Base-by-base conservation (phyloP, 2,888 invertebrate species). In the Alentia gelatinosa region DNA sequence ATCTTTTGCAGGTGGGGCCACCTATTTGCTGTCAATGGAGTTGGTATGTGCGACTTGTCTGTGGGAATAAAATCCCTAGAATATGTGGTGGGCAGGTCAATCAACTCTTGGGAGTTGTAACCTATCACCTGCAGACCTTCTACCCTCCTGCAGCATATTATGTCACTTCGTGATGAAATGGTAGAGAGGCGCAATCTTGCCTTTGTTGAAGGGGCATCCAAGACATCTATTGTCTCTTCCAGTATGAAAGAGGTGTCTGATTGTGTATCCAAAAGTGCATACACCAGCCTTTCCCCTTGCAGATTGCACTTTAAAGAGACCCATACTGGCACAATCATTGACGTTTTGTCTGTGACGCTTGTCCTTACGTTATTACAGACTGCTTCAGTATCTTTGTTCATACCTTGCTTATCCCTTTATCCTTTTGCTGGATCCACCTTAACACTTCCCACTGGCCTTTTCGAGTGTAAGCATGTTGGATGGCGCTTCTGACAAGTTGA, bases 181-280 rank as follows among this genome's bases (percentile, higher is more conserved):
- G 93, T 93, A 19, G 93, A 92, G 35, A 93, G 86, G 15, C 26
- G 33, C n/a, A 93, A 88, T 4, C 89, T 86, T 23, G 91, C 90
- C 9, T 26, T 19, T 23, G 19, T n/a, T 26, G 91, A 90, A 23
- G 88, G 40, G 12, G 91, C 39, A 47, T 90, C 90, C 15, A 93
- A 68, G 5, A 40, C 47, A 33, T 89, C 47, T 50, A 68, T 39
- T 12, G 92, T 92, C 23, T 91, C 74, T 0, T 92, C 91, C 1
- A 91, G 40, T n/a, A 93, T 68, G 37, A 88, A 40, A n/a, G n/a
- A n/a, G 5, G 92, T 92, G 84, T 94, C 93, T n/a, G 91, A 90
- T 42, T 93, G 92, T 19, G 93, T 91, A 89, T 94, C 94, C 0
- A 94, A 56, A 26, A 94, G 40, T 0, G 93, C 93, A 91, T 94